Base-by-base conservation (phyloP, 1,140 invertebrate genomes). In the Danaus melanippus region DNA sequence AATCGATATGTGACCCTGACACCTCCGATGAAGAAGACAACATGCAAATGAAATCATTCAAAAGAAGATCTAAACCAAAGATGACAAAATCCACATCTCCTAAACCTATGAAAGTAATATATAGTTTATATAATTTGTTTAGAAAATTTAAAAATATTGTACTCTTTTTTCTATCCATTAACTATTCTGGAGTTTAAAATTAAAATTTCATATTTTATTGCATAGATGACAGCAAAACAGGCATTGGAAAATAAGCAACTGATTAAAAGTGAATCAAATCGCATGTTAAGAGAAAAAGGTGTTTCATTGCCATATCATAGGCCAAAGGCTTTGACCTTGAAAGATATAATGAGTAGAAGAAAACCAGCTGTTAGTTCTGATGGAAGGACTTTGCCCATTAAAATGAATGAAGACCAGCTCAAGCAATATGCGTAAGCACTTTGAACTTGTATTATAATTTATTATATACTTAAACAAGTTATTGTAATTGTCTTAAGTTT, bases 271-370 rank as follows among this genome's bases (percentile, higher is more conserved):
- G 89, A 89, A 74, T 89, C 88, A 0, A 92, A 94, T 75, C 79
- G 93, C 41, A 89, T 93, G 82, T 62, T 93, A 1, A 79, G 93
- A 69, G 93, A 95, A 81, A 90, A 90, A 44, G 72, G 88, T 56
- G 84, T 95, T 44, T 90, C 90, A 45, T 71, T 96, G 10, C 94
- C 94, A 1, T 95, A 95, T 83, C 93, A 95, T 76, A 89, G 88
- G 64, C 94, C 94, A 12, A 93, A 92, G 66, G 90, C 93, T 61
- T 86, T 91, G 44, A 90, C 89, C 11, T 79, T 96, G 4, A 88
- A 92, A 71, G 94, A 94, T 56, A 84, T 95, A 90, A 89, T 88
- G 75, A 82, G 64, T 50, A 73, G 77, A 66, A 74, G 74, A 43
- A 79, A 70, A 56, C 77, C 74, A 21, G 79, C 76, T 8, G 41